phyloP scores from a whole-genome alignment of 53 echinoderm and acorn worm species.

The Echinometra lucunter region DNA sequence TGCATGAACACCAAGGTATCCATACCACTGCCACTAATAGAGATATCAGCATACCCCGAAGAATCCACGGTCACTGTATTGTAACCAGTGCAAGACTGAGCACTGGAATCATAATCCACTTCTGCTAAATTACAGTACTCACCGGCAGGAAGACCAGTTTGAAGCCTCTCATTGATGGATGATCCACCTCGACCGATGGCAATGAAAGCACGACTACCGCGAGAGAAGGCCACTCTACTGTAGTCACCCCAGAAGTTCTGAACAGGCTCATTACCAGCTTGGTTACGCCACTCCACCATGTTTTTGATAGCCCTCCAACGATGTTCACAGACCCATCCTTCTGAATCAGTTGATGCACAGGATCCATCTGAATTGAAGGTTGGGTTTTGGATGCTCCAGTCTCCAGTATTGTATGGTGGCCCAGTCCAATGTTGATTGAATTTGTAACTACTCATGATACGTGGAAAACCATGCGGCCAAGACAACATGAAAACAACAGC shows the following conservation, averaged over 20 bases:
- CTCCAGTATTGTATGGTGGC: conserved; percentile 28
- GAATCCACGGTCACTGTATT: conserved; percentile 52
- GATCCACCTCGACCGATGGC: conserved; percentile 75
- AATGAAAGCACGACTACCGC: conserved; percentile 82
- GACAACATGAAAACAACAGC: conserved; percentile 91
- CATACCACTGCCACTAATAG: conserved; percentile 50
- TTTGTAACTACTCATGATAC: conserved; percentile 93
- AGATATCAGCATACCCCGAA: conserved; percentile 55
- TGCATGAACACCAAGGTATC: conserved; percentile 67
- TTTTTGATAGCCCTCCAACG: conserved; percentile 82
- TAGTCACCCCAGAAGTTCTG: conserved; percentile 83
- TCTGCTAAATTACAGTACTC: conserved; percentile 82
- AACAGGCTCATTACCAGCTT: conserved; percentile 68
- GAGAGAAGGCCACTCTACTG: conserved; percentile 80
- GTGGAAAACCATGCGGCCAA: conserved; percentile 85
- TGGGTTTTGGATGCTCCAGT: conserved; percentile 37
- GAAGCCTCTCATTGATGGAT: conserved; percentile 48
- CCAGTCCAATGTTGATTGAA: conserved; percentile 64
- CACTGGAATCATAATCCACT: conserved; percentile 67
- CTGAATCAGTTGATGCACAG: conserved; percentile 26
- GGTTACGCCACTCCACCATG: conserved; percentile 80
- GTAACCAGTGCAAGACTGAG: conserved; percentile 76
- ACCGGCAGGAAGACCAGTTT: conserved; percentile 61
- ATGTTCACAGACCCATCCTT: conserved; percentile 89
- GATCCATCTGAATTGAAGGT: conserved; percentile 56